Evolutionary conservation across 1,140 invertebrate species (phyloP), one percentile per base, ranked within the genome.

Genomic region (Drosophila sp.): DNA sequence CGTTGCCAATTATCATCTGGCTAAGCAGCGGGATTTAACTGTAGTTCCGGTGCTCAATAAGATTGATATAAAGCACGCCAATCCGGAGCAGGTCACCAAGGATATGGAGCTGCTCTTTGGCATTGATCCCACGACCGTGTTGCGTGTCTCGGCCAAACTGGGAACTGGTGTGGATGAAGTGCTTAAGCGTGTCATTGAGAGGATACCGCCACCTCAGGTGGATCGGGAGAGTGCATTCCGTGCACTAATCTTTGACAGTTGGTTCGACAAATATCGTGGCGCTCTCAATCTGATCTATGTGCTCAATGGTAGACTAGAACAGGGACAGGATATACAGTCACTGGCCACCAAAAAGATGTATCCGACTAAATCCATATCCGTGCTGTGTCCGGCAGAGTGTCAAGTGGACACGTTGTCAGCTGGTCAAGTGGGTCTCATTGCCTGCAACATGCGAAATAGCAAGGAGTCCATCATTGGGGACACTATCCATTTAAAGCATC

Each of bases 1-100:
- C 1, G 97, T 99, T 9, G 98, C 98, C 7, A 99, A 99, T 82
- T 99, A 98, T 92, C 97, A 97, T 84, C 92, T 99, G 51, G 98
- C 98, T 0, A 96, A 97, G 93, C 95, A 95, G 40, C 94, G 94
- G 59, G 94, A 98, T 80, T 91, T 99, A 16, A 91, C 93, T 2
- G 96, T 99, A 66, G 95, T 99, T 82, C 98, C 98, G 6, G 97
- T 98, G 1, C 93, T 99, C 3, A 99, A 99, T 92, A 99, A 99
- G 93, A 97, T 99, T 62, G 98, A 99, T 92, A 94, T 99, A 45
- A 97, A 97, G 84, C 94, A 96, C 92, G 97, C 98, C 0, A 93
- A 98, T 92, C 97, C 97, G 7, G 96, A 97, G 0, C 93, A 93
- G 76, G 97, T 98, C 0, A 93, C 94, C 51, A 92, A 94, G 32